Evolutionary conservation across 2,797 vertebrate species (phyloP).

Genomic region (Siniperca undulata): DNA sequence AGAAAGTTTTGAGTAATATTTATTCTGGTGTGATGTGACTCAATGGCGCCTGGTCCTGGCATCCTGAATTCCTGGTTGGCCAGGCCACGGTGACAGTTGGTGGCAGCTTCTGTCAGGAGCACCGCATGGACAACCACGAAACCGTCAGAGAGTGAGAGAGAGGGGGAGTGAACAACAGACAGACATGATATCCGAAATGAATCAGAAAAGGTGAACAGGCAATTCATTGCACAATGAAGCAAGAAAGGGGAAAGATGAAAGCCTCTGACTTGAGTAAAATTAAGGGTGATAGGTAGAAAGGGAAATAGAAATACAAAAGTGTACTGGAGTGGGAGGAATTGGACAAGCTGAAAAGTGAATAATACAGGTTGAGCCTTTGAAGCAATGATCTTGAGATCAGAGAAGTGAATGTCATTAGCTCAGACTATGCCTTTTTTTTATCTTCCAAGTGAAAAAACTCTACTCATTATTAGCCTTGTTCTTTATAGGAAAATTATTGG

Average conservation of each 20-base stretch:
- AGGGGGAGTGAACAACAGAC: conserved; percentile 44
- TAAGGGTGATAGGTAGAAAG: conserved; percentile 61
- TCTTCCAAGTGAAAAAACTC: conserved; percentile 17
- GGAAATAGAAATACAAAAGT: conserved; percentile 70
- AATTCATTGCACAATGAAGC: conserved; percentile 72
- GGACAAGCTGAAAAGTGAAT: conserved; percentile 71
- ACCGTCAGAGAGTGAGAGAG: conserved; percentile 34
- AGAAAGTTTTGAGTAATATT: conserved; percentile 57
- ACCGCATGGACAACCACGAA: conserved; percentile 36
- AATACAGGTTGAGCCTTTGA: conserved; percentile 68
- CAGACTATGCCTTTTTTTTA: conserved; percentile 25
- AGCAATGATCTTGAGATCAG: conserved; percentile 66
- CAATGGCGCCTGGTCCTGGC: conserved; percentile 36
- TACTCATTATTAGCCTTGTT: conserved; percentile 25
- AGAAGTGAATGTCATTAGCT: conserved; percentile 55
- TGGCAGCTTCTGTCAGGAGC: conserved; percentile 67
- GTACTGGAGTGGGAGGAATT: conserved; percentile 62
- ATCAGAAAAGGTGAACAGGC: conserved; percentile 67
- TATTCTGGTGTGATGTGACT: conserved; percentile 47
- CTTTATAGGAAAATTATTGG: conserved; percentile 3
- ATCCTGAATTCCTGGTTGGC: conserved; percentile 50
- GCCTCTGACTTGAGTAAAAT: conserved; percentile 70
- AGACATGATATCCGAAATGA: conserved; percentile 52
- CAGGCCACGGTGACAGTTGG: conserved; percentile 65
- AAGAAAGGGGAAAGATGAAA: conserved; percentile 72